Evolutionary conservation across 2,888 invertebrate species (phyloP).

Genomic region (Eupithecia subumbrata): DNA sequence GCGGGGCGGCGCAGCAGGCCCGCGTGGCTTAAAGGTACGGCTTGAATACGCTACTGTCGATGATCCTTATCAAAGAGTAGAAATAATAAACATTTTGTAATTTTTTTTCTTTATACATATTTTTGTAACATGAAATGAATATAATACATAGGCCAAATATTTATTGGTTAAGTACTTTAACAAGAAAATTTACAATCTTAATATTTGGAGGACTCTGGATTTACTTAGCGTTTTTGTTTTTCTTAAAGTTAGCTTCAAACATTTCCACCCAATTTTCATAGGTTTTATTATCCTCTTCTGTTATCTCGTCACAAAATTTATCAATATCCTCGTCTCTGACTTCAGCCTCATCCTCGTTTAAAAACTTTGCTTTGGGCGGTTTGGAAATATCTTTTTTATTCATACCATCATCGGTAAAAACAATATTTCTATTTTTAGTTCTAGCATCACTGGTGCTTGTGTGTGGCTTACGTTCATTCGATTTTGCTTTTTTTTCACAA

Average conservation of each 20-base stretch:
- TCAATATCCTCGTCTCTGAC: slow-evolving; percentile 77
- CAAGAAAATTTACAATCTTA: not conserved
- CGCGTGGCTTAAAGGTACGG: too few species aligned
- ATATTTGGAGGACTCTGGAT: not conserved
- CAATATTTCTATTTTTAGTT: not conserved
- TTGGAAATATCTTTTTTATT: slow-evolving; percentile 2
- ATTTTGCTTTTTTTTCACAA: not conserved
- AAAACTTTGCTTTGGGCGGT: slow-evolving; percentile 20
- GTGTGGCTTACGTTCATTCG: not conserved
- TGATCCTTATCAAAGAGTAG: too few species aligned
- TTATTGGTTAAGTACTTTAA: not conserved
- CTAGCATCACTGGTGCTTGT: not conserved
- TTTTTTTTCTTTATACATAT: too few species aligned
- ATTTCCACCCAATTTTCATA: slow-evolving; percentile 75
- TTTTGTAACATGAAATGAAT: not conserved
- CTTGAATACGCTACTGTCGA: too few species aligned
- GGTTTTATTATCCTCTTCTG: slow-evolving; percentile 71
- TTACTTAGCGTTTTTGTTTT: slow-evolving; percentile 54
- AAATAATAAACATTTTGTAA: too few species aligned
- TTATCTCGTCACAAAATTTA: slow-evolving; percentile 72
- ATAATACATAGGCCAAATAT: not conserved
- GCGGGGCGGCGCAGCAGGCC: too few species aligned
- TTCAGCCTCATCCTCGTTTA: slow-evolving; percentile 62
- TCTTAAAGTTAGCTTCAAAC: slow-evolving; percentile 69
- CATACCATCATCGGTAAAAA: not conserved